Evolutionary conservation across 2,113 vertebrate species (phyloP).

Genomic region (Cyanistes caeruleus): DNA sequence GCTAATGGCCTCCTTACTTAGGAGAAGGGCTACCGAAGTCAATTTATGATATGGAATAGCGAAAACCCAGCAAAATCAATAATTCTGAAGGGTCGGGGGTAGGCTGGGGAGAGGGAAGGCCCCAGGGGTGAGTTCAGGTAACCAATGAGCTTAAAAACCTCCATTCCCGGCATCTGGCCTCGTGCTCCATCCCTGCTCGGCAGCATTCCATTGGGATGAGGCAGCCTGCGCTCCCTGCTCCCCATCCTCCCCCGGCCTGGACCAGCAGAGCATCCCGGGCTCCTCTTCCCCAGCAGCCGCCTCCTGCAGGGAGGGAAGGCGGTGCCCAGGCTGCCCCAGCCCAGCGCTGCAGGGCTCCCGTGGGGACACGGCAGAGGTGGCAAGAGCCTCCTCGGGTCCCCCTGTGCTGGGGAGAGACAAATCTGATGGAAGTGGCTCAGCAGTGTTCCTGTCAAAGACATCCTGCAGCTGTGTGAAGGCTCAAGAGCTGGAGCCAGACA

Average conservation of each 20-base stretch:
- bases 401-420: background rate
- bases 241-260: background rate
- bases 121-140: background rate
- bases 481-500: background rate
- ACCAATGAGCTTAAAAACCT: background rate
- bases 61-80: slow-evolving; percentile 2
- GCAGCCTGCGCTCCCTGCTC: background rate
- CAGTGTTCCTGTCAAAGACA: background rate
- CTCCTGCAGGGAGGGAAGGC: accelerated
- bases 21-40: background rate
- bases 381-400: background rate
- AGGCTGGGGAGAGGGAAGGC: background rate
- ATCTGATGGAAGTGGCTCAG: background rate
- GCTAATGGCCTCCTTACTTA: slow-evolving; percentile 52
- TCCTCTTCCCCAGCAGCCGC: accelerated
- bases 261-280: background rate
- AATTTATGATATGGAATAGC: background rate
- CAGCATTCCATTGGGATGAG: background rate
- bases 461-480: background rate
- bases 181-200: background rate
- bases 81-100: background rate
- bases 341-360: accelerated
- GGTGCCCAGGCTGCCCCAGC: accelerated
- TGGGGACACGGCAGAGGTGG: accelerated
- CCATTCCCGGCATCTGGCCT: background rate